Evolutionary conservation across 2,113 vertebrate species (phyloP).

Genomic region (Pyxicephalus adspersus): DNA sequence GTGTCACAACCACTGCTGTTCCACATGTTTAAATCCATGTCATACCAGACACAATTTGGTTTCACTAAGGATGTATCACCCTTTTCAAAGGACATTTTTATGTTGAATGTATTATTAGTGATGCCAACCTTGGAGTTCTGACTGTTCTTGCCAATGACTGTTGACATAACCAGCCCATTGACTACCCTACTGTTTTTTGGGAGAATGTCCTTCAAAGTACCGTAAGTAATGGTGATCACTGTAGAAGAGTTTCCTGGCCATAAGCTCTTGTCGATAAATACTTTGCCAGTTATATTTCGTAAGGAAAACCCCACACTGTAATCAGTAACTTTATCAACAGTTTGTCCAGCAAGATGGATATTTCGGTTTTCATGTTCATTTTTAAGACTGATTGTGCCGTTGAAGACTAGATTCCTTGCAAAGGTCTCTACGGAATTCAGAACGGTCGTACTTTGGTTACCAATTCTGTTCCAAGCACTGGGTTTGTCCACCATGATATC

Average conservation of each 20-base stretch:
- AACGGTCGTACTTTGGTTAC: slow-evolving; percentile 60
- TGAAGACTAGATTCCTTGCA: slow-evolving; percentile 49
- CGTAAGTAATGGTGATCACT: slow-evolving; percentile 72
- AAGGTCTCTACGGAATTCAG: slow-evolving; percentile 74
- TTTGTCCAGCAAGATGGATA: slow-evolving; percentile 63
- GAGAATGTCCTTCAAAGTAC: slow-evolving; percentile 69
- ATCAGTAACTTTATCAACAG: background rate
- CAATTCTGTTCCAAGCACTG: slow-evolving; percentile 41
- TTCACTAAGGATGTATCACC: background rate
- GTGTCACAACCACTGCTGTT: slow-evolving; percentile 62
- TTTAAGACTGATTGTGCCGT: slow-evolving; percentile 45
- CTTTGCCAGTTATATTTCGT: slow-evolving; percentile 60
- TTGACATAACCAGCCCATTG: slow-evolving; percentile 74
- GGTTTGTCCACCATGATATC: slow-evolving; percentile 68
- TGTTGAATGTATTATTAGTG: slow-evolving; percentile 13
- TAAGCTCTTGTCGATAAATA: slow-evolving; percentile 61
- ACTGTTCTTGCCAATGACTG: slow-evolving; percentile 67
- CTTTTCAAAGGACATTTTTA: slow-evolving; percentile 74
- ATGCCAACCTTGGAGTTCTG: background rate
- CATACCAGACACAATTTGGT: slow-evolving; percentile 77
- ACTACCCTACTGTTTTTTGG: fast-evolving
- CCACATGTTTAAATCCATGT: slow-evolving; percentile 66
- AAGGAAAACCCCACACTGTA: slow-evolving; percentile 64
- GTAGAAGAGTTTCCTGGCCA: slow-evolving; percentile 25
- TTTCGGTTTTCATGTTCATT: slow-evolving; percentile 53